Evolutionary conservation across 2,888 invertebrate genomes (phyloP), one percentile per base, ranked within the genome.

Genomic region (Pseudococcus longispinus): DNA sequence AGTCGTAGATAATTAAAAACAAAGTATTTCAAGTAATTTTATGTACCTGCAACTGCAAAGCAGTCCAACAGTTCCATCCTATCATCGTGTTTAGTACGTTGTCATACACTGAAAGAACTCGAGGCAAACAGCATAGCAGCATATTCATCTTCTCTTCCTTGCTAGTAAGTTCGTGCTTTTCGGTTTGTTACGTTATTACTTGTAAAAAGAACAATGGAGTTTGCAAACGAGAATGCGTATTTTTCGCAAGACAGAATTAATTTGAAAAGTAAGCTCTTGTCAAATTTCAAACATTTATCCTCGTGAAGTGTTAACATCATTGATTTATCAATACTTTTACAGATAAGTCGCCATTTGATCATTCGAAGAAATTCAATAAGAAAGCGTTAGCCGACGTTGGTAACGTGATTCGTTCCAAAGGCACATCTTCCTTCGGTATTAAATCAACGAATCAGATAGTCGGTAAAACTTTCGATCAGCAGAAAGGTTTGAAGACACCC

Each of bases 181-280:
- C 8, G 4, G 37, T 37, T 37, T 8, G 13, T 6, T 11, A 11
- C 44, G 13, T 46, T 13, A 46, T 46, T 37, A 8, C 37, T 46
- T 46, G 44, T 13, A 46, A 37, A 37, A 37, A 6, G 44, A 46
- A 55, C 11, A 11, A 44, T 82, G 82, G 26, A 82, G 42, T 82
- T 82, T 23, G 46, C 26, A 0, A 82, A 82, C 11, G 82, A 82
- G 11, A 82, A 37, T 82, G 4, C 11, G 13, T 23, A 82, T 46
- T 8, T 2, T 20, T 23, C 26, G 6, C 37, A 46, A 82, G 46
- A 46, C 44, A 44, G 44, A 80, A 37, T 37, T 46, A 82, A 82
- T 26, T 20, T 82, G 23, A 82, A 82, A 82, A 82, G 82, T 82
- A 82, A 37, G 82, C 51, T 51, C n/a, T n/a, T 46, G 6, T 37